phyloP scores from a whole-genome alignment of 2,888 invertebrate genomes.

The Dynastes tityus region DNA sequence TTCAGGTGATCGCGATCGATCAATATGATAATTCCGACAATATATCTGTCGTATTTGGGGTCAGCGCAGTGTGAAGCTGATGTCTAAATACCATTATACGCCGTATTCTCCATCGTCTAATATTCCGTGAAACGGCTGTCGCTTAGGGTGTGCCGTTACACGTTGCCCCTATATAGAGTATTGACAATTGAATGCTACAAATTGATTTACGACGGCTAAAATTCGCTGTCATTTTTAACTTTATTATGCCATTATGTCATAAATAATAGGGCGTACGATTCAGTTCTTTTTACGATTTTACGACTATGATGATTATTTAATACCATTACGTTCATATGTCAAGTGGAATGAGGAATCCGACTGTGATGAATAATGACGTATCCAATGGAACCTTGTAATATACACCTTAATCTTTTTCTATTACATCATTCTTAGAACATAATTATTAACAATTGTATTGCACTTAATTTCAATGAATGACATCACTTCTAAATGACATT shows the following conservation, averaged over 20 bases:
- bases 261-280: slow-evolving; percentile 25
- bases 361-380: not conserved
- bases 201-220: slow-evolving; percentile 41
- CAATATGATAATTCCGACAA: not conserved
- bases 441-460: not conserved
- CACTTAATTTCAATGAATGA: slow-evolving; percentile 1
- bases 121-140: slow-evolving; percentile 31
- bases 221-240: slow-evolving; percentile 34
- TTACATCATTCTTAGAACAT: not conserved
- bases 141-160: slow-evolving; percentile 2
- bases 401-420: not conserved
- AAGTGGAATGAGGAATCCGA: not conserved
- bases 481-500: not conserved
- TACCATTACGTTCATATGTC: not conserved
- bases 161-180: slow-evolving; percentile 12
- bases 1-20: not conserved
- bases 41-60: slow-evolving; percentile 1
- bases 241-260: slow-evolving; percentile 36
- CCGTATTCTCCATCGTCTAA: not conserved
- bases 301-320: slow-evolving; percentile 20
- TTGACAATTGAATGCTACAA: slow-evolving; percentile 37
- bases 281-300: slow-evolving; percentile 24
- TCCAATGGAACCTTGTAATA: not conserved
- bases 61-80: not conserved
- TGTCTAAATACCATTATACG: slow-evolving; percentile 6